phyloP scores from a whole-genome alignment of 2,797 vertebrate genomes.

The Somateria mollissima region DNA sequence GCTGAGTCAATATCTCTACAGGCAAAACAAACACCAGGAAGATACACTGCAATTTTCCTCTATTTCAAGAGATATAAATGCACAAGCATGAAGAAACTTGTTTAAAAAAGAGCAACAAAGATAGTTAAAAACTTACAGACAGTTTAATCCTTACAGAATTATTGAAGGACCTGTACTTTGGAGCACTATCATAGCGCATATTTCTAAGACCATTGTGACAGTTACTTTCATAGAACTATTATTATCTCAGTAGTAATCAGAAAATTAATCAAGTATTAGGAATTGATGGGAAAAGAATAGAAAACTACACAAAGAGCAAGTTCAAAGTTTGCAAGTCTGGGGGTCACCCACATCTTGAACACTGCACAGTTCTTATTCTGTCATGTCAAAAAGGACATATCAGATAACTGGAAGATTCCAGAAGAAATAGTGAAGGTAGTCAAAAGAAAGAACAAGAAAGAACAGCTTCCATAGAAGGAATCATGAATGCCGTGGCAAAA shows the following conservation, averaged over 20 bases:
- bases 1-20: not conserved
- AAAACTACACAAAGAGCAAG: not conserved
- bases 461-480: not conserved
- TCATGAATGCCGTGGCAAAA: not conserved
- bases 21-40: not conserved
- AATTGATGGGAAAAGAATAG: not conserved
- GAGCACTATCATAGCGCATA: not conserved
- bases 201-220: not conserved
- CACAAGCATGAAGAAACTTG: not conserved
- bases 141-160: not conserved
- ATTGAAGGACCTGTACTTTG: not conserved
- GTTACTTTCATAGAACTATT: not conserved
- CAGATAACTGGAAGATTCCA: not conserved
- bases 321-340: not conserved
- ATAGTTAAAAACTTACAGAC: not conserved
- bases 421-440: not conserved
- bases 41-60: not conserved
- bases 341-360: not conserved
- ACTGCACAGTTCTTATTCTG: fast-evolving
- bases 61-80: not conserved
- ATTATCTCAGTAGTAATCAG: not conserved
- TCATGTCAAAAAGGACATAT: not conserved
- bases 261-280: not conserved
- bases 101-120: not conserved
- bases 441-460: not conserved